phyloP scores from a whole-genome alignment of 2,113 vertebrate genomes.

The Archilochus colubris region DNA sequence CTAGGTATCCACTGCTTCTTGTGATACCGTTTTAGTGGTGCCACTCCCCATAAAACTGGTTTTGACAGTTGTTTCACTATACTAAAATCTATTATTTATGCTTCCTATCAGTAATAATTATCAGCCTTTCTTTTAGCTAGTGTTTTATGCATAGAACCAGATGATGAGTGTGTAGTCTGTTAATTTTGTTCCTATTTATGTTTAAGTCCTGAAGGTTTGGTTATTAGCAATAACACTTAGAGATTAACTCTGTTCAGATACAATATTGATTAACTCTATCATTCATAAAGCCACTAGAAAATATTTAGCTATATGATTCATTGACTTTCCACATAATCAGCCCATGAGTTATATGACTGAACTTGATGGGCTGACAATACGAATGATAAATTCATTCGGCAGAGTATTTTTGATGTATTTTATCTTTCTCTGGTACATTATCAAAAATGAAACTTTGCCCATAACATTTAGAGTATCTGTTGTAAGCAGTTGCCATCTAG shows the following conservation, averaged over 20 bases:
- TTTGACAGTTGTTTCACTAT: not conserved
- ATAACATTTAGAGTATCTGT: conserved; percentile 61
- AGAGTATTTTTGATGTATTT: conserved; percentile 68
- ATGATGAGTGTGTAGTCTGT: not conserved
- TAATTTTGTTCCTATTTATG: not conserved
- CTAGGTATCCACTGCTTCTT: not conserved
- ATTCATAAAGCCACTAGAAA: conserved; percentile 58
- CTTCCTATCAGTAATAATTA: not conserved
- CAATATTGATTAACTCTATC: conserved; percentile 65
- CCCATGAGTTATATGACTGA: conserved; percentile 67
- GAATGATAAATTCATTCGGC: conserved; percentile 65
- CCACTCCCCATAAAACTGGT: not conserved
- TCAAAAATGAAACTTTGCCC: conserved; percentile 63
- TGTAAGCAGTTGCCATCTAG: conserved; percentile 58
- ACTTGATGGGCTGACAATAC: conserved; percentile 38
- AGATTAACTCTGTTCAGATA: conserved; percentile 30
- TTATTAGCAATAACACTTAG: not conserved
- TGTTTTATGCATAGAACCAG: not conserved
- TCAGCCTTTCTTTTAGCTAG: not conserved
- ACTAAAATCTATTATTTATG: not conserved
- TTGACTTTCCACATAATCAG: conserved; percentile 69
- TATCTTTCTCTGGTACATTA: conserved; percentile 65
- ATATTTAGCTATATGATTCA: conserved; percentile 72
- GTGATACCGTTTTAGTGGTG: not conserved
- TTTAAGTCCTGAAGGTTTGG: not conserved